Evolutionary conservation across 1,140 invertebrate genomes (phyloP).

Genomic region (Bathynomus jamesi): DNA sequence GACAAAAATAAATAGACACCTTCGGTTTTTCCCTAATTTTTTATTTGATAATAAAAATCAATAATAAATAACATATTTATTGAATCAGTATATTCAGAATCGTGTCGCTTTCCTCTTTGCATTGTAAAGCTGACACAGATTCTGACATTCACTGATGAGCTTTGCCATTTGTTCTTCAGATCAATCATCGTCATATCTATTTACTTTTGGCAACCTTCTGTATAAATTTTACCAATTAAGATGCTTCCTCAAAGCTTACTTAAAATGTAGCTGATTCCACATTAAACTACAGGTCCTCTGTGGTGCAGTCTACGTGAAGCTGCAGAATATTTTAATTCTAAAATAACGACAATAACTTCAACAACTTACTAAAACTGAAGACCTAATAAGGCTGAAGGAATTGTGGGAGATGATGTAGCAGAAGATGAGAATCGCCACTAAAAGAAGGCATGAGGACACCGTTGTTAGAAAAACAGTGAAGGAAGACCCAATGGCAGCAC

Average conservation of each 20-base stretch:
- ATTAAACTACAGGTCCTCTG: too few species aligned
- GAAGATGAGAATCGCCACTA: slow-evolving; percentile 57
- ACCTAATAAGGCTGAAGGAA: slow-evolving; percentile 59
- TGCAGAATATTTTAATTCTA: too few species aligned
- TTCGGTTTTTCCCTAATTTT: too few species aligned
- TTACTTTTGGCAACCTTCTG: not conserved
- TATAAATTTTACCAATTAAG: not conserved
- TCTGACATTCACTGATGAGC: too few species aligned
- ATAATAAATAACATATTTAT: too few species aligned
- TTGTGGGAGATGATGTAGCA: slow-evolving; percentile 69
- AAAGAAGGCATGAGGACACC: slow-evolving; percentile 62
- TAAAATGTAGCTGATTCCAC: not conserved
- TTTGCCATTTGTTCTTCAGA: too few species aligned
- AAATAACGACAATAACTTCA: not conserved
- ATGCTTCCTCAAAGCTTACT: not conserved
- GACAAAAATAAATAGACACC: too few species aligned
- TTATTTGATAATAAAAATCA: too few species aligned
- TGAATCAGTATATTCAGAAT: too few species aligned
- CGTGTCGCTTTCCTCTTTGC: too few species aligned
- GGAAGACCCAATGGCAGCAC: slow-evolving; percentile 57
- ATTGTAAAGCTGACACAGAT: too few species aligned
- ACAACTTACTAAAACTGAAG: slow-evolving; percentile 67
- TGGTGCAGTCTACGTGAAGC: too few species aligned
- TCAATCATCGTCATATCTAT: not conserved
- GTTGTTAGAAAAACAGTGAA: slow-evolving; percentile 68